Conservation (phyloP, 35 echinoderm and acorn worm species). For the Ptychodera flava region DNA sequence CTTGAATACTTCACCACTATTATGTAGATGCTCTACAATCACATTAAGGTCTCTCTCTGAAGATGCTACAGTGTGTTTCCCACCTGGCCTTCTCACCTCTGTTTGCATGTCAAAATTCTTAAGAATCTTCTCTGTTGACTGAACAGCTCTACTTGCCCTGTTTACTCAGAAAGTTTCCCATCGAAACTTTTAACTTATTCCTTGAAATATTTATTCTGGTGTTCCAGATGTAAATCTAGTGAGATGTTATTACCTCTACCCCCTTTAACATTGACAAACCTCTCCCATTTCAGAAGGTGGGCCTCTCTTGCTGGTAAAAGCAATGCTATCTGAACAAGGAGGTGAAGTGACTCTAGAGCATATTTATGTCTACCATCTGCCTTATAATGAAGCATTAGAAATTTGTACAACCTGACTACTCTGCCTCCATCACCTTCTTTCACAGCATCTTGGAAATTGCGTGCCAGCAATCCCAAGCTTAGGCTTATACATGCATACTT, state of each 20-base stretch:
- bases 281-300: constrained; percentile 20
- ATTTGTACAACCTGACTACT: constrained; percentile 28
- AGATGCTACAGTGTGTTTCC: constrained; percentile 17
- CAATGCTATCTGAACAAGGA: constrained; percentile 33
- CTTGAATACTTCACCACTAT: constrained; percentile 7
- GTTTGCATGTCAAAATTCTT: constrained; percentile 11
- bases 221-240: constrained; percentile 28
- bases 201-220: constrained; percentile 36
- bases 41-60: constrained; percentile 13
- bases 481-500: constrained; percentile 36
- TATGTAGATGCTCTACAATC: neutral
- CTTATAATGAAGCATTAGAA: constrained; percentile 45
- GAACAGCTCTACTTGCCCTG: constrained; percentile 30
- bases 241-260: constrained; percentile 22
- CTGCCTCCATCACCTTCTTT: constrained; percentile 41
- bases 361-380: constrained; percentile 36
- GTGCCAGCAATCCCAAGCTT: constrained; percentile 19
- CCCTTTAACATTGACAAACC: constrained; percentile 41
- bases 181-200: constrained; percentile 17
- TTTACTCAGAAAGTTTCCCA: constrained; percentile 31
- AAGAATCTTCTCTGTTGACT: constrained; percentile 20
- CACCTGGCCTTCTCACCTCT: neutral
- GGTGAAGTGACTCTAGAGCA: constrained; percentile 20
- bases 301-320: constrained; percentile 22
- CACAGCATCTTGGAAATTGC: constrained; percentile 36